These are phyloP conservation scores for Parthenolecanium corni DNA, from an alignment of 2,888 invertebrate species.

Conservation along the genomic window DNA sequence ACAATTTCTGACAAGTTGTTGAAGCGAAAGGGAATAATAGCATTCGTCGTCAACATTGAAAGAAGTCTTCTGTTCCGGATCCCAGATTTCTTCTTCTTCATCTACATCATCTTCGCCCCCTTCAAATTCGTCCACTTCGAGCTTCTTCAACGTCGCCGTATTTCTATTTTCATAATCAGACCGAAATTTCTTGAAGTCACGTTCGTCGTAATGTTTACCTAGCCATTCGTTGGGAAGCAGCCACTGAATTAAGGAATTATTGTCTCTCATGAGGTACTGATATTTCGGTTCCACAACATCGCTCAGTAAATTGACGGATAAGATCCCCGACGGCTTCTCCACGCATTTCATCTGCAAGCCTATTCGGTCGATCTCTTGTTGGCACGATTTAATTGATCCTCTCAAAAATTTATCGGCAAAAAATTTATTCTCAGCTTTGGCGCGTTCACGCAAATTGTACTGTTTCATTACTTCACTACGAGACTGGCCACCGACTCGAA, in stretches of 20 bases:
- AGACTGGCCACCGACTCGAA: conserved; percentile 59
- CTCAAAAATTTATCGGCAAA: no score
- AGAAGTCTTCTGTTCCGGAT: no score
- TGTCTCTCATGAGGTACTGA: no score
- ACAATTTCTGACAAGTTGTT: no score
- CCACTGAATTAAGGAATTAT: no score
- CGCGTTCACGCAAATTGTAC: background rate
- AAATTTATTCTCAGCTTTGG: background rate
- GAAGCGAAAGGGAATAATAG: no score
- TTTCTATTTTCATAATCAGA: no score
- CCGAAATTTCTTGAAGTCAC: background rate
- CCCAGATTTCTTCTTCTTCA: conserved; percentile 2
- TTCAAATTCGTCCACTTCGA: conserved; percentile 1
- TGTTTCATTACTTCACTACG: conserved; percentile 44
- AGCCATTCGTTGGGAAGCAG: background rate
- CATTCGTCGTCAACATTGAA: no score
- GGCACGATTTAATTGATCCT: no score
- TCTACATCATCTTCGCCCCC: background rate
- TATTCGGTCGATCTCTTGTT: background rate
- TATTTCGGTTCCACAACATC: no score
- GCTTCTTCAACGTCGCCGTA: background rate
- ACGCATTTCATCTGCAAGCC: background rate
- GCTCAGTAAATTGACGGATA: background rate
- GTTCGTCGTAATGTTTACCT: background rate
- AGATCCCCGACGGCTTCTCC: background rate